phyloP scores from a whole-genome alignment of 2,888 invertebrate species.

The Saturnia pavonia region DNA sequence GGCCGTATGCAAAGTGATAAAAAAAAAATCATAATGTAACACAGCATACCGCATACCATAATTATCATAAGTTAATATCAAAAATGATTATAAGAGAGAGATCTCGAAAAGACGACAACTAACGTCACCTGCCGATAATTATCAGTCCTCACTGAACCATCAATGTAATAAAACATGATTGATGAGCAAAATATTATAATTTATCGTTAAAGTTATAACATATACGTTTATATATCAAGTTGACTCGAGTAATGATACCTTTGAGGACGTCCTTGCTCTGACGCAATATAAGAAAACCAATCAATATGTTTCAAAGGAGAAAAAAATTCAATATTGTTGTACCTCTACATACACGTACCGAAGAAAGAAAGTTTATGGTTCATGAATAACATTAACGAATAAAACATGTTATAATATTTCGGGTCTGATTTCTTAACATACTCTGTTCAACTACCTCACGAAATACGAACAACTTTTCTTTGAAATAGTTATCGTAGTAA shows the following conservation, averaged over 20 bases:
- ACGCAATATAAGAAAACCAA: background rate
- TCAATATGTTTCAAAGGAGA: background rate
- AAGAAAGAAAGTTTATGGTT: background rate
- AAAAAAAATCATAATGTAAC: no score
- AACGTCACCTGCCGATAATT: background rate
- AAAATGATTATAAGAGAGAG: background rate
- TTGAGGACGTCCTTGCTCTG: background rate
- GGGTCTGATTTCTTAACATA: no score
- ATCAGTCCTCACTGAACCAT: background rate
- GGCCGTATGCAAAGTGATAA: no score
- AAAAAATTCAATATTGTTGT: background rate
- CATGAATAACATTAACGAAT: background rate
- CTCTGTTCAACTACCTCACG: no score
- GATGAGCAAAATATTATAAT: background rate
- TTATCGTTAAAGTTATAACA: background rate
- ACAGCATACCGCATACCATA: background rate
- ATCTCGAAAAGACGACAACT: no score
- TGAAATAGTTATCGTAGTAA: no score
- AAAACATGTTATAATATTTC: no score
- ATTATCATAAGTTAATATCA: background rate
- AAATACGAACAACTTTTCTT: no score
- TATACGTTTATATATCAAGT: background rate
- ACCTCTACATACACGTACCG: no score
- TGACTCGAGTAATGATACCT: background rate
- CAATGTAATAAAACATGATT: constrained; percentile 6